Evolutionary conservation across 1,140 invertebrate genomes (phyloP).

Genomic region (Drosophila ohnishii): DNA sequence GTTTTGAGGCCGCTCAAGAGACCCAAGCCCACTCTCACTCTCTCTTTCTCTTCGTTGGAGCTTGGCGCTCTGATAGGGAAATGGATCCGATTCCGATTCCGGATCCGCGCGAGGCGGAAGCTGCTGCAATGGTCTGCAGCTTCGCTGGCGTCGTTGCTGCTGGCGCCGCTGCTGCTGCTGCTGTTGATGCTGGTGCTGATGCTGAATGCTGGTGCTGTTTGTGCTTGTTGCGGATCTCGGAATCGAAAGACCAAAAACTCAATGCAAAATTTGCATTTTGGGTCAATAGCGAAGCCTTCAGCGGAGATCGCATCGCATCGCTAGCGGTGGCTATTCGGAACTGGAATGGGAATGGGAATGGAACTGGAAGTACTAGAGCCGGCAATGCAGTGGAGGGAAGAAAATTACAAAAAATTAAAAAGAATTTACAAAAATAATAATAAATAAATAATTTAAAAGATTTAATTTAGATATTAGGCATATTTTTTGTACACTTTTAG

Average conservation of each 20-base stretch:
- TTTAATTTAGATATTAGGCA: too few relatives aligned
- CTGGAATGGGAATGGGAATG: not conserved
- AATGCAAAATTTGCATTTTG: constrained; percentile 66
- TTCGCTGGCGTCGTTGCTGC: constrained; percentile 5
- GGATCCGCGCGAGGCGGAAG: constrained; percentile 18
- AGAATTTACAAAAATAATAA: too few relatives aligned
- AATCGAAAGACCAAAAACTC: constrained; percentile 34
- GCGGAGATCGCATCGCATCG: constrained; percentile 11
- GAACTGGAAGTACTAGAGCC: not conserved
- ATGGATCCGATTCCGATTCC: constrained; percentile 15
- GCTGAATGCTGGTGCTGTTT: constrained; percentile 7
- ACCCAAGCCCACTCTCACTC: constrained; percentile 29
- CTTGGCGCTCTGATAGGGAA: constrained; percentile 15
- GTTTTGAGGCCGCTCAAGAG: constrained; percentile 19
- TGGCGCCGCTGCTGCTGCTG: not conserved
- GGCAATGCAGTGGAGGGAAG: too few relatives aligned
- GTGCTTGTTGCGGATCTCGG: constrained; percentile 30
- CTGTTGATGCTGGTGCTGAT: constrained; percentile 2
- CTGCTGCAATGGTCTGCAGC: constrained; percentile 18
- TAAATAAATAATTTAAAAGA: too few relatives aligned
- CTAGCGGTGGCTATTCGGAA: not conserved
- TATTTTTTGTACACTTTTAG: too few relatives aligned
- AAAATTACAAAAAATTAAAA: not conserved
- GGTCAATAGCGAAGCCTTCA: constrained; percentile 50
- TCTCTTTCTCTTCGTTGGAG: constrained; percentile 31